Evolutionary conservation across 2,113 vertebrate species (phyloP), one percentile per base, ranked within the genome.

Genomic region (Myotis brandtii): DNA sequence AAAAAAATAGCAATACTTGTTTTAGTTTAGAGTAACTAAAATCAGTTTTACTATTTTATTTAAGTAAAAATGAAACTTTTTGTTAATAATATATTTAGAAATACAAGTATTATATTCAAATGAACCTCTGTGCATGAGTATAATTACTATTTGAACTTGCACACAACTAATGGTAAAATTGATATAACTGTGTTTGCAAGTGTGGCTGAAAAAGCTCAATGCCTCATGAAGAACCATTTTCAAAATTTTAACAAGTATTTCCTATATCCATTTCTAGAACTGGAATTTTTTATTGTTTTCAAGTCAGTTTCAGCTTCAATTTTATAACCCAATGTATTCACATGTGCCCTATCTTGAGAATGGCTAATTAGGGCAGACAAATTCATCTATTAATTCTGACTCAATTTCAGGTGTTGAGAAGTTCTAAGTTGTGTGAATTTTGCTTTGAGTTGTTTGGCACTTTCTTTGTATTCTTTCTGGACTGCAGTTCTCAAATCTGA

Each of bases 31-130:
- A 95, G 16, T 48, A 80, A 67, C 23, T 66, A 8, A 86, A 88
- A 59, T 52, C 18, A 83, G 2, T 48, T 79, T 93, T 8, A 52
- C 30, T 86, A 46, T n/a, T 86, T 91, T 52, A 93, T 75, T 72
- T 86, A 76, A 95, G 3, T 66, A 75, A 89, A 95, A 93, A 92
- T 3, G 17, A 86, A 87, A 46, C 2, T 52, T 91, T 66, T 82
- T 85, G 18, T 91, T 89, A 80, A 64, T 75, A 86, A 40, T 0
- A 6, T 72, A 70, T 70, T 72, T 80, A 62, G 32, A 80, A 50
- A 91, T 13, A 30, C 3, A 43, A 43, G 11, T 12, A 75, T 84
- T 69, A 37, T 17, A 88, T 94, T 81, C 50, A 69, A 93, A 79
- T 43, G 16, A 90, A 94, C 54, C 5, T 40, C 0, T 64, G n/a